Base-by-base conservation (phyloP, 2,113 vertebrate genomes). In the Carlito syrichta region DNA sequence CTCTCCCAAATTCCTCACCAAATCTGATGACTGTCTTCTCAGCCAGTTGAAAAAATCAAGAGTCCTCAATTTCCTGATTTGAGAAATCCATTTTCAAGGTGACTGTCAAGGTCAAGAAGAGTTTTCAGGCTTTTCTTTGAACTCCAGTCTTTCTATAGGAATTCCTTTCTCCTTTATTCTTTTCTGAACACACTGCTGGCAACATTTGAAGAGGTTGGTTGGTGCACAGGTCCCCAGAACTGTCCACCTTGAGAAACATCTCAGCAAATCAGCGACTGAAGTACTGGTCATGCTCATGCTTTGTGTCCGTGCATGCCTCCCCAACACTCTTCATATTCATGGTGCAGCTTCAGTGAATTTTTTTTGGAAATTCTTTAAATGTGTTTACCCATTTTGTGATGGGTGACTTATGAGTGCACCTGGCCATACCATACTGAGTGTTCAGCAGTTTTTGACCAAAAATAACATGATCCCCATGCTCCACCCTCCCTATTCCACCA, bases 241-340 rank as follows among this genome's bases (percentile, higher is more conserved):
- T 98, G 91, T 99, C 99, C 11, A 99, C 99, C 95, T 99, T 99
- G 91, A 99, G 99, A 98, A 99, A 99, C 97, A 99, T 99, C 98
- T 99, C 99, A 0, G 99, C 99, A 98, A 99, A 99, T 99, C 99
- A 99, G 97, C 99, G 99, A 98, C 99, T 99, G 98, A 99, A 99
- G 97, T 99, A 99, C 98, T 99, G 99, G 93, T 99, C 99, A 96
- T 99, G 99, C 69, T 99, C 99, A 81, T 99, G 99, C 98, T 99
- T 99, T 97, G 99, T 99, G n/a, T 99, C 99, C 1, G 99, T 99
- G 96, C 99, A 99, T 1, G 99, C 99, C 98, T 99, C 99, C 23
- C 99, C 99, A 0, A 99, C 99, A 82, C 99, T 99, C 98, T 99
- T 99, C 99, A 99, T 99, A n/a, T n/a, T n/a, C n/a, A n/a, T n/a